Base-by-base conservation (phyloP, 1,140 invertebrate genomes). In the Phortica variegata region DNA sequence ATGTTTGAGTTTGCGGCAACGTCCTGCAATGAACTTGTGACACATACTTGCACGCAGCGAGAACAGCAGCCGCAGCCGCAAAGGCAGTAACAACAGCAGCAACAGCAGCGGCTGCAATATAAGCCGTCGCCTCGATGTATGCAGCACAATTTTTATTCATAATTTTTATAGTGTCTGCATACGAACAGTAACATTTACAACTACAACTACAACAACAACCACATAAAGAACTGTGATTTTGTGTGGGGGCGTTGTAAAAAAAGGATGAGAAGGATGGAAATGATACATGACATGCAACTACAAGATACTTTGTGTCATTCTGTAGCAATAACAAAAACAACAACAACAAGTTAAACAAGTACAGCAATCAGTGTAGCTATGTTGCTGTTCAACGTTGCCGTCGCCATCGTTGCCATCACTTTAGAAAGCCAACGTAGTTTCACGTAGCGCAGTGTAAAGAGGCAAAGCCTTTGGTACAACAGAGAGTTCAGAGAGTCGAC, bases 291-390 rank as follows among this genome's bases (percentile, higher is more conserved):
- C 62, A 52, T 58, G 61, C 55, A 66, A 41, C 61, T 58, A 68
- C 65, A 66, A 52, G 57, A 63, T 60, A 63, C 63, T 66, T 66
- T 68, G 60, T 69, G 63, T 66, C 65, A 62, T 38, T 53, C 32
- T 8, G 4, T 13, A 9, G n/a, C 32, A 34, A 9, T 39, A 43
- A 34, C 44, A 38, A 10, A 33, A 15, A 23, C 49, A 36, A 19
- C 52, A 49, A 45, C 42, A 54, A 47, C 56, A 46, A 29, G 32
- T 39, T 16, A 21, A 43, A 43, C 49, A 58, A 69, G 57, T 63
- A 58, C 44, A 47, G 60, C 63, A 68, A 60, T 68, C 63, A 60
- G 54, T 26, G 10, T 6, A 26, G 10, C 23, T 5, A 6, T 26
- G 23, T 10, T 26, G 10, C 23, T 26, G n/a, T n/a, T n/a, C n/a